Percentiles rank a stretch among this genome's conserved stretches.
Evolutionary conservation across 2,888 invertebrate genomes (phyloP).

Genomic region (Nemotelus pantherinus): DNA sequence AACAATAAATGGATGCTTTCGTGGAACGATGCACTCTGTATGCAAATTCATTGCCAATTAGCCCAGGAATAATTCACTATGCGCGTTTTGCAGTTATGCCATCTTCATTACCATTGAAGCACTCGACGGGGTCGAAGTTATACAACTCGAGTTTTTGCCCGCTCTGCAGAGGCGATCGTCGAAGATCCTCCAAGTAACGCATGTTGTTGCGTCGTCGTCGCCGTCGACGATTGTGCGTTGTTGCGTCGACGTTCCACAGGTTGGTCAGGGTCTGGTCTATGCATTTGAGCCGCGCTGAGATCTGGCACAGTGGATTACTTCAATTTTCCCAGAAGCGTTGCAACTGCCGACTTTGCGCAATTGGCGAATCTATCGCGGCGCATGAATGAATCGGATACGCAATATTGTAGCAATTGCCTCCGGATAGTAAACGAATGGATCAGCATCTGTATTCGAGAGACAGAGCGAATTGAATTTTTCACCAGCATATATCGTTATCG

Average conservation of each 20-base stretch:
- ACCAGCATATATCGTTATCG: too few relatives aligned
- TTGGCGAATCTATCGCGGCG: conserved; percentile 15
- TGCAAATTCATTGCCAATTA: conserved; percentile 28
- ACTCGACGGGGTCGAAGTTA: background rate
- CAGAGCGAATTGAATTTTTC: too few relatives aligned
- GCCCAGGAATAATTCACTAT: background rate
- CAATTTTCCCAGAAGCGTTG: conserved; percentile 20
- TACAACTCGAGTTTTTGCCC: background rate
- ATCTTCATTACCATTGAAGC: background rate
- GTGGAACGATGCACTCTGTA: conserved; percentile 8
- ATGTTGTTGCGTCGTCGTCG: too few relatives aligned
- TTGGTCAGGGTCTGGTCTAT: too few relatives aligned
- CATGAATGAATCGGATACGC: conserved; percentile 11
- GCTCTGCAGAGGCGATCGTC: too few relatives aligned
- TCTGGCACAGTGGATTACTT: too few relatives aligned
- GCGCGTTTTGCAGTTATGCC: background rate
- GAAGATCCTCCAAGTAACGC: too few relatives aligned
- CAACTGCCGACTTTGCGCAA: conserved; percentile 10
- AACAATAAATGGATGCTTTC: background rate
- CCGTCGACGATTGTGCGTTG: too few relatives aligned
- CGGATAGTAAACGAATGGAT: background rate
- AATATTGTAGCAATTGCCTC: conserved; percentile 10
- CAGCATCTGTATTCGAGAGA: too few relatives aligned
- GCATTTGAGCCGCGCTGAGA: too few relatives aligned
- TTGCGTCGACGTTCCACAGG: too few relatives aligned